Conservation (phyloP, 2,888 invertebrate species). For the Oeneis ivallda region DNA sequence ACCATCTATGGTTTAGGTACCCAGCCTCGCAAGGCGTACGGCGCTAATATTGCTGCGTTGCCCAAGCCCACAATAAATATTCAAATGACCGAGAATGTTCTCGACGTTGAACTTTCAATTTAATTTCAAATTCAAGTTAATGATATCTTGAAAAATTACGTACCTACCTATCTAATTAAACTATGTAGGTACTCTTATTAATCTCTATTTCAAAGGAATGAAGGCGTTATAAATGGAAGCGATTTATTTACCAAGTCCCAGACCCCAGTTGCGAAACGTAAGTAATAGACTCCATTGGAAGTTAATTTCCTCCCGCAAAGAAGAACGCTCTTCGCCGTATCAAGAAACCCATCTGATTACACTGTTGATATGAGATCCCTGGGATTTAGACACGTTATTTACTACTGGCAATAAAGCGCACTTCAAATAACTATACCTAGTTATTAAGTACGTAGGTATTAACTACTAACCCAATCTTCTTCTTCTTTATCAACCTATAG, state of each 20-base stretch:
- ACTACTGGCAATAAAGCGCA: slow-evolving; percentile 19
- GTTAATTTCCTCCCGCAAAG: slow-evolving; percentile 35
- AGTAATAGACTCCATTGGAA: slow-evolving; percentile 36
- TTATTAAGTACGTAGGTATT: not conserved
- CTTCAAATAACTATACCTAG: not conserved
- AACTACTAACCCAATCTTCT: too few species aligned
- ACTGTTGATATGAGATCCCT: slow-evolving; percentile 34
- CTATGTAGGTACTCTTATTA: slow-evolving; percentile 6
- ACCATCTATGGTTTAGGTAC: too few species aligned
- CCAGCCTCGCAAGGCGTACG: too few species aligned
- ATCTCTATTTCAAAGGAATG: slow-evolving; percentile 17
- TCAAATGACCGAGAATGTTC: too few species aligned
- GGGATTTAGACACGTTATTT: slow-evolving; percentile 33
- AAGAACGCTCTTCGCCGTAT: slow-evolving; percentile 28
- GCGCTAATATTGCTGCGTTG: too few species aligned
- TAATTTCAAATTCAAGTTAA: not conserved
- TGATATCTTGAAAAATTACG: not conserved
- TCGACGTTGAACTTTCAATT: too few species aligned
- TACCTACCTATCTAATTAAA: not conserved
- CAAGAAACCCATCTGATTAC: slow-evolving; percentile 34
- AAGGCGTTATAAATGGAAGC: slow-evolving; percentile 26
- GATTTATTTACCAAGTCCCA: slow-evolving; percentile 30
- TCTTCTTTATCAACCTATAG: too few species aligned
- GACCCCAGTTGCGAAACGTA: slow-evolving; percentile 26
- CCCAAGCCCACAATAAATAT: too few species aligned